phyloP scores from a whole-genome alignment of 2,113 vertebrate species.

The Sprattus sprattus region DNA sequence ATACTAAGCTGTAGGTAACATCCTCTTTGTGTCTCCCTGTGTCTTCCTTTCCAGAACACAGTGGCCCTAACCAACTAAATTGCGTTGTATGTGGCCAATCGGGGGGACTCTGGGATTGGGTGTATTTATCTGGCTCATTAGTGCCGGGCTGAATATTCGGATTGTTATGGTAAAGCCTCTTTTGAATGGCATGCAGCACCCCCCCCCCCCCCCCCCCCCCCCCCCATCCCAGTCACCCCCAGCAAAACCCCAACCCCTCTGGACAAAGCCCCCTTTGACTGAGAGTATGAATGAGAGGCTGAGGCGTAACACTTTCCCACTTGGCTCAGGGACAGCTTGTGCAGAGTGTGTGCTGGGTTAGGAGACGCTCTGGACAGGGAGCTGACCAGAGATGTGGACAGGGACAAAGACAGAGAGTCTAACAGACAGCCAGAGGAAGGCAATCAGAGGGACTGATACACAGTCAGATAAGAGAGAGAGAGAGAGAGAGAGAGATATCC shows the following conservation, averaged over 20 bases:
- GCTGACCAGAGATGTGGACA: background rate
- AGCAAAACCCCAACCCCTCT: background rate
- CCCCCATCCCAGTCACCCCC: background rate
- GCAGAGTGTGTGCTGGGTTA: background rate
- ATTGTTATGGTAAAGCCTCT: constrained; percentile 39
- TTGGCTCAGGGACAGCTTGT: constrained; percentile 20
- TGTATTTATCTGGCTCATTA: constrained; percentile 33
- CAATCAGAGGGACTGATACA: background rate
- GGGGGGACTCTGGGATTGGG: background rate
- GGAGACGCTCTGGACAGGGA: background rate
- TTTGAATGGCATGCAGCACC: constrained; percentile 36
- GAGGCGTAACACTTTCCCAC: constrained; percentile 33
- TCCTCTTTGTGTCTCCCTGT: background rate
- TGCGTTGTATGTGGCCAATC: background rate
- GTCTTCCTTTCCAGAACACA: background rate
- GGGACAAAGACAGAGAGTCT: background rate
- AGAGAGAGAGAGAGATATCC: constrained; percentile 9
- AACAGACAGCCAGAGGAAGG: background rate
- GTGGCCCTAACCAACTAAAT: background rate
- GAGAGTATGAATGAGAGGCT: constrained; percentile 44
- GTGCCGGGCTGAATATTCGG: constrained; percentile 21
- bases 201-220: background rate
- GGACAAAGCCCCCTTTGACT: constrained; percentile 51
- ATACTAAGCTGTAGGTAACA: background rate
- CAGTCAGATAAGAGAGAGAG: constrained; percentile 18